Evolutionary conservation across 1,140 invertebrate genomes (phyloP).

Genomic region (Laupala kohalensis): DNA sequence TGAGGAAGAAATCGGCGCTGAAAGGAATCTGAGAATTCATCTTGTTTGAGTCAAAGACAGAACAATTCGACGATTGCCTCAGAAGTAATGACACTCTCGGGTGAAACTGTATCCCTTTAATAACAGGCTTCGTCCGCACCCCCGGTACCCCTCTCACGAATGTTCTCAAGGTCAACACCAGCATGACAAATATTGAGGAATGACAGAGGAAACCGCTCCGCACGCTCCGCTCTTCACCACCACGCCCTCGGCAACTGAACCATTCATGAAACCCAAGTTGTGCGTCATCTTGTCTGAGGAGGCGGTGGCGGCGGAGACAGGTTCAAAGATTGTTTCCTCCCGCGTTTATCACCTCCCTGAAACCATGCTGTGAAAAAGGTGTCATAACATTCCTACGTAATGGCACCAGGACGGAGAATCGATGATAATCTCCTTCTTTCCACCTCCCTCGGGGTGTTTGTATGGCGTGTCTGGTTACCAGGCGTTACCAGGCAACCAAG

Average conservation of each 20-base stretch:
- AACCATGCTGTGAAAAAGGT: background rate
- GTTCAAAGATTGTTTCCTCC: background rate
- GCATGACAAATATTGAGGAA: background rate
- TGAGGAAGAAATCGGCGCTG: background rate
- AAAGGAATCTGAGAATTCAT: background rate
- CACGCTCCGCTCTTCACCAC: too few relatives aligned
- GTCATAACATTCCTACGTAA: background rate
- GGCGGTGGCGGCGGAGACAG: too few relatives aligned
- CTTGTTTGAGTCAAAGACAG: background rate
- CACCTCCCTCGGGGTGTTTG: background rate
- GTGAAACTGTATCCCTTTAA: background rate
- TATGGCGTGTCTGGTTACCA: background rate
- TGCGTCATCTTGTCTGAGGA: background rate
- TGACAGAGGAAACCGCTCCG: background rate
- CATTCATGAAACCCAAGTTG: background rate
- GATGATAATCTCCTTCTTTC: background rate
- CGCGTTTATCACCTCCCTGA: background rate
- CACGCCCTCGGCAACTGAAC: background rate
- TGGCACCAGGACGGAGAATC: background rate
- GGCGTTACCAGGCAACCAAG: background rate
- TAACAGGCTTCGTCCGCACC: background rate
- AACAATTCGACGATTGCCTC: background rate
- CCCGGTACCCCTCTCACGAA: background rate
- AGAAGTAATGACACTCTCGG: background rate
- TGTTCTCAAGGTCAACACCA: background rate